Evolutionary conservation across 2,797 vertebrate species (phyloP), one percentile per base, ranked within the genome.

Genomic region (Sparidentex hasta): DNA sequence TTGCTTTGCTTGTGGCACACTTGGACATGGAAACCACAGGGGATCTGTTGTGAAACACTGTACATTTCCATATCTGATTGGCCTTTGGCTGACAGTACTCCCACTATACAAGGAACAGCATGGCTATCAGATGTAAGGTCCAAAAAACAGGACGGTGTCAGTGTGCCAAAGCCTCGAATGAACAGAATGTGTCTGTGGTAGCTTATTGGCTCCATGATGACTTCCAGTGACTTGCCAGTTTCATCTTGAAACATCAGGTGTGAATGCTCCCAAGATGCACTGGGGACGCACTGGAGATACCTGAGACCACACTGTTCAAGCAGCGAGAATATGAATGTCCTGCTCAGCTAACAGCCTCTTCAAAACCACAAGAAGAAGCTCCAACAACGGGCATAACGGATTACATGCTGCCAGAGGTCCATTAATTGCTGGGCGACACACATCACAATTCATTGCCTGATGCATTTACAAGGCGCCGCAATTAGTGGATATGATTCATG

Each of bases 21-120:
- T n/a, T 18, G 5, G 2, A 51, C 6, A 16, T 16, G 3, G 27
- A 65, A 57, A 17, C 17, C 4, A 13, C 16, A 18, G 8, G 27
- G 13, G 23, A 68, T 68, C 25, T 29, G 2, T 23, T 58, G 6
- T 55, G n/a, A 66, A 71, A 65, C n/a, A 27, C 25, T 50, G 23
- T n/a, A 47, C 17, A 44, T 43, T 58, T 76, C 54, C 17, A 71
- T 46, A 21, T 58, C 6, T 41, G 12, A 29, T 2, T 43, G 27
- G 14, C 23, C 25, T 48, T 18, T 65, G 27, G n/a, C n/a, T 27
- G 59, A 43, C 5, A 25, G 11, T 7, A 25, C 16, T 11, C n/a
- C 14, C 18, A 5, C 11, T 11, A 27, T 20, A 21, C 9, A 4
- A 21, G 11, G 7, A 11, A 7, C 7, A 9, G 0, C 9, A 11